phyloP scores from a whole-genome alignment of 2,797 vertebrate species.

The Apogon talboti region DNA sequence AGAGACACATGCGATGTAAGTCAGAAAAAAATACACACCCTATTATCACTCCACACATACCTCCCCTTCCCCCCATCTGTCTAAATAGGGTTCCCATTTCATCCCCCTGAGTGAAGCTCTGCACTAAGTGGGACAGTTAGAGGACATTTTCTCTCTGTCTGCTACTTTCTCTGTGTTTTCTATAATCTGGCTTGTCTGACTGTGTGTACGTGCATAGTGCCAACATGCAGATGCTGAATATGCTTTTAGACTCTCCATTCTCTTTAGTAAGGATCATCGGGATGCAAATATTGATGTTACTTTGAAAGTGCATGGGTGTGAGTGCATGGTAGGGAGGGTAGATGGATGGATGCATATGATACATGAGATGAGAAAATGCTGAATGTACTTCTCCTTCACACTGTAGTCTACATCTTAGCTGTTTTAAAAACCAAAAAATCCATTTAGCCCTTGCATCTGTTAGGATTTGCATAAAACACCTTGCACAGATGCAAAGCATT shows the following conservation, averaged over 20 bases:
- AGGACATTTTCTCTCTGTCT: conserved; percentile 68
- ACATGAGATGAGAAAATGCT: neutral
- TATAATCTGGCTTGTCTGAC: conserved; percentile 7
- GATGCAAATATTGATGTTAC: conserved; percentile 33
- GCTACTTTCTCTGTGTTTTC: conserved; percentile 25
- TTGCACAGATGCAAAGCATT: neutral
- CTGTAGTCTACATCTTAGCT: neutral
- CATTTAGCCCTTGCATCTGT: neutral
- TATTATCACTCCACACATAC: conserved; percentile 37
- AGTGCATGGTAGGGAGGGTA: neutral
- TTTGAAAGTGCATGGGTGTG: conserved; percentile 1
- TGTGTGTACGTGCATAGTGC: neutral
- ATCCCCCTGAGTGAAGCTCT: conserved; percentile 70
- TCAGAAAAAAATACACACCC: conserved; percentile 38
- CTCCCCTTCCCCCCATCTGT: conserved; percentile 41
- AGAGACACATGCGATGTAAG: conserved; percentile 18
- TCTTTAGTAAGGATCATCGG: neutral
- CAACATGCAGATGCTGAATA: conserved; percentile 13
- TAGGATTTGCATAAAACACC: neutral
- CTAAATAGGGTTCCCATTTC: conserved; percentile 70
- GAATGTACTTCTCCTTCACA: neutral
- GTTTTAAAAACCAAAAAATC: neutral
- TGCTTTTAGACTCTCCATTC: conserved; percentile 18
- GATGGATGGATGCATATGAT: neutral
- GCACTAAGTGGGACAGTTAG: conserved; percentile 77